Base-by-base conservation (phyloP, 2,113 vertebrate species). In the Prochilodus magdalenae region DNA sequence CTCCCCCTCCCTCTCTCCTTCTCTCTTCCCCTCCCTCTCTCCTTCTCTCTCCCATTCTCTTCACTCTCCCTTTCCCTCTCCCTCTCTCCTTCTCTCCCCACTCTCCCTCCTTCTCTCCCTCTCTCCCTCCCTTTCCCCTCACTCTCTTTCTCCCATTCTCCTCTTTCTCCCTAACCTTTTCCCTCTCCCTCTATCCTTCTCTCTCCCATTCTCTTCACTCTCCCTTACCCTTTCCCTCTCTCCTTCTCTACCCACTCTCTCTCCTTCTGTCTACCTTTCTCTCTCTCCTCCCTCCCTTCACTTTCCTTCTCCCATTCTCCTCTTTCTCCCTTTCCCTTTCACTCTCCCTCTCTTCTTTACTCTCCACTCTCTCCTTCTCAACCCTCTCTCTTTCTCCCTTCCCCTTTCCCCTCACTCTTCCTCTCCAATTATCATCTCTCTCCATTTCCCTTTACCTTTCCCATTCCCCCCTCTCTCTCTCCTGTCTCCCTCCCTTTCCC, bases 361-460 rank as follows among this genome's bases (percentile, higher is more conserved):
- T 18, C 36, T 53, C 36, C 65, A 55, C 24, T n/a, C 55, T 57
- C n/a, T 36, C 36, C 7, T 7, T 36, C 36, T 36, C n/a, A n/a
- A n/a, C 36, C 44, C n/a, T 70, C 77, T 57, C 24, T 51, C 30
- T 33, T 40, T 75, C 30, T n/a, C n/a, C n/a, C n/a, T n/a, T n/a
- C n/a, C n/a, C n/a, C n/a, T n/a, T n/a, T n/a, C 29, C 49, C 29
- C 22, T 79, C 30, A 8, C 55, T 47, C 40, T 20, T 24, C 7
- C 72, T 75, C 71, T 74, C 24, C n/a, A n/a, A n/a, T n/a, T n/a
- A n/a, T n/a, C n/a, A n/a, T n/a, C n/a, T n/a, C n/a, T n/a, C n/a
- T n/a, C n/a, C n/a, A n/a, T n/a, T n/a, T n/a, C n/a, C n/a, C n/a
- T n/a, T n/a, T n/a, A n/a, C n/a, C n/a, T n/a, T n/a, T n/a, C n/a